Conservation (phyloP, 2,113 vertebrate genomes). For the Charina bottae region DNA sequence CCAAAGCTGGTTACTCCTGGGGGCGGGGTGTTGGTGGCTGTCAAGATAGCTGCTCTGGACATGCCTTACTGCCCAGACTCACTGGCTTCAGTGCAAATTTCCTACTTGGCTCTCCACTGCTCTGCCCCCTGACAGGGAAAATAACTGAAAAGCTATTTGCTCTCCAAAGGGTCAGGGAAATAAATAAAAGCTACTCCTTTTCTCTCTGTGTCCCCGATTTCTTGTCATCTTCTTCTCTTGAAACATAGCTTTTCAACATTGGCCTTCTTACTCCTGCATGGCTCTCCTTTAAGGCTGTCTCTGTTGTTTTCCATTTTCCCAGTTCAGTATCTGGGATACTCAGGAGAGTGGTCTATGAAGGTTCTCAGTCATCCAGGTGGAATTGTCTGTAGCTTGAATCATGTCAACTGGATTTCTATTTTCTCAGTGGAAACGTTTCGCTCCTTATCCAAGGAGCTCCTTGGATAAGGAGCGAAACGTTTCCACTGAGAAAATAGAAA, state of each 20-base stretch:
- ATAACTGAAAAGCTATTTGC: neutral
- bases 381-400: too few relatives aligned
- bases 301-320: neutral
- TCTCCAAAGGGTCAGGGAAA: neutral
- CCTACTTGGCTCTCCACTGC: neutral
- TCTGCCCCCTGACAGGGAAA: neutral
- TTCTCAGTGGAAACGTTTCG: too few relatives aligned
- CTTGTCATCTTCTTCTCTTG: neutral
- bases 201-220: neutral
- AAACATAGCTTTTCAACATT: neutral
- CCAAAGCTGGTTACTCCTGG: neutral
- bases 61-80: neutral
- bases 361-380: too few relatives aligned
- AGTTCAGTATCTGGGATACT: neutral
- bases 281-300: neutral
- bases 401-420: too few relatives aligned
- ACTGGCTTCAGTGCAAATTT: neutral
- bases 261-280: neutral
- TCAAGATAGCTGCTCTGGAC: neutral
- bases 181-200: neutral
- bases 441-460: too few relatives aligned
- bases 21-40: neutral
- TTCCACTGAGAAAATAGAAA: too few relatives aligned
- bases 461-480: too few relatives aligned
- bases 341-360: neutral